Conservation (phyloP, 2,797 vertebrate genomes). For the Odontamblyopus rebecca region DNA sequence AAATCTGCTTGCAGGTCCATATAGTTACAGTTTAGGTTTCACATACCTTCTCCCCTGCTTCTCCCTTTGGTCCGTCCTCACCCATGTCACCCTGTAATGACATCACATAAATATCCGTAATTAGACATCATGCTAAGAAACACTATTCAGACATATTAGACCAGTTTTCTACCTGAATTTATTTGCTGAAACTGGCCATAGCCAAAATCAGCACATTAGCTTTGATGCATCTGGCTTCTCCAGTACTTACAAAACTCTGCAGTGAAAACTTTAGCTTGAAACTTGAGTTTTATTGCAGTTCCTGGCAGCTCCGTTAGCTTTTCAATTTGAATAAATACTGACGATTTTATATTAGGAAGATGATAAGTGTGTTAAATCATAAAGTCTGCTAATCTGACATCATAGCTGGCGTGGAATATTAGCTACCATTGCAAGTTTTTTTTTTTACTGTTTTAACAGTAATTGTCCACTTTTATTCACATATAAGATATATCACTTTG, state of each 20-base stretch:
- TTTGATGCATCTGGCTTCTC: slow-evolving; percentile 37
- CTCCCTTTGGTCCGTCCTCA: slow-evolving; percentile 88
- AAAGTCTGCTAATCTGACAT: slow-evolving; percentile 16
- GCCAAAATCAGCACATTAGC: slow-evolving; percentile 41
- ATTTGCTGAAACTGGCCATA: background rate
- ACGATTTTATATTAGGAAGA: slow-evolving; percentile 31
- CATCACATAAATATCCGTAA: slow-evolving; percentile 35
- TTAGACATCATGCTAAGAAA: slow-evolving; percentile 10
- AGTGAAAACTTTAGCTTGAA: slow-evolving; percentile 17
- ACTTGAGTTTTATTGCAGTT: slow-evolving; percentile 16
- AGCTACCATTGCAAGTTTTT: background rate
- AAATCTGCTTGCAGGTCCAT: background rate
- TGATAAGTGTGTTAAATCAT: slow-evolving; percentile 30
- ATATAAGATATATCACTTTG: background rate
- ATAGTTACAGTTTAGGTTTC: background rate
- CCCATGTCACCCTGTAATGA: slow-evolving; percentile 88
- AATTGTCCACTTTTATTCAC: background rate
- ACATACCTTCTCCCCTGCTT: slow-evolving; percentile 91
- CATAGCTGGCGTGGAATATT: slow-evolving; percentile 10
- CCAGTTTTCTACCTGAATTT: slow-evolving; percentile 24
- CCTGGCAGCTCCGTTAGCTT: slow-evolving; percentile 33
- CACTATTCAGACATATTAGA: background rate
- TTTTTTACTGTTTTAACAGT: background rate
- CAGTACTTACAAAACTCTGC: slow-evolving; percentile 25
- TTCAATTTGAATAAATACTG: slow-evolving; percentile 51